phyloP scores from a whole-genome alignment of 2,888 invertebrate species.

The Microctonus hyperodae region DNA sequence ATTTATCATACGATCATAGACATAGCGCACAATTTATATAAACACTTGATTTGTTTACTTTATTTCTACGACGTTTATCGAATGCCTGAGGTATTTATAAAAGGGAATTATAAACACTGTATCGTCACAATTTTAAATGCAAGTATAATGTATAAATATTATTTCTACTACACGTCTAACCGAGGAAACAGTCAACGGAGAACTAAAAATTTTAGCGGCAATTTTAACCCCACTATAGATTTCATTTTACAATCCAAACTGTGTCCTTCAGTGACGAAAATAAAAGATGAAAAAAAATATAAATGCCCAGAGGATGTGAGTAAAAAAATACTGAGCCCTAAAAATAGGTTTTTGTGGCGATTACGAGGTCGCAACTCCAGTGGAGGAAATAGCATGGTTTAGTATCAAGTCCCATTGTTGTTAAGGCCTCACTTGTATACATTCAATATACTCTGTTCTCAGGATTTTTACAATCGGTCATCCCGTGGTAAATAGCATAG shows the following conservation, averaged over 20 bases:
- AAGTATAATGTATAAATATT: too few species aligned
- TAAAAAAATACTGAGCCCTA: constrained; percentile 45
- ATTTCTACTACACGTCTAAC: constrained; percentile 41
- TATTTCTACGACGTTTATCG: not conserved
- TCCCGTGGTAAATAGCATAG: constrained; percentile 32
- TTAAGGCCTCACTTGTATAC: constrained; percentile 24
- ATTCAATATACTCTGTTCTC: constrained; percentile 30
- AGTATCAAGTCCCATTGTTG: not conserved
- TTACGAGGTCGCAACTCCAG: constrained; percentile 48
- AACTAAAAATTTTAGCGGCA: constrained; percentile 49
- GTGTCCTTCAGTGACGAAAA: constrained; percentile 47
- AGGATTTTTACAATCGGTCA: constrained; percentile 30
- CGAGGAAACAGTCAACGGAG: constrained; percentile 45
- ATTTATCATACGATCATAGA: constrained; percentile 28
- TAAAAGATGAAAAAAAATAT: constrained; percentile 40
- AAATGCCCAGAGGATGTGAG: constrained; percentile 38
- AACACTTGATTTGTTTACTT: not conserved
- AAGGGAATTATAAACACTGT: too few species aligned
- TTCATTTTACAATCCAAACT: constrained; percentile 45
- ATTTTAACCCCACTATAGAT: constrained; percentile 50
- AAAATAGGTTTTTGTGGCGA: constrained; percentile 49
- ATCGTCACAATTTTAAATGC: not conserved
- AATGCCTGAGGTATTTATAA: not conserved
- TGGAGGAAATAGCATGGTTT: not conserved
- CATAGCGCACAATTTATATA: not conserved